A percentile compares a stretch with the other conserved stretches of the same genome.
These are phyloP conservation scores for Danionella cerebrum DNA, from an alignment of 2,113 vertebrate genomes.

Conservation along the genomic window DNA sequence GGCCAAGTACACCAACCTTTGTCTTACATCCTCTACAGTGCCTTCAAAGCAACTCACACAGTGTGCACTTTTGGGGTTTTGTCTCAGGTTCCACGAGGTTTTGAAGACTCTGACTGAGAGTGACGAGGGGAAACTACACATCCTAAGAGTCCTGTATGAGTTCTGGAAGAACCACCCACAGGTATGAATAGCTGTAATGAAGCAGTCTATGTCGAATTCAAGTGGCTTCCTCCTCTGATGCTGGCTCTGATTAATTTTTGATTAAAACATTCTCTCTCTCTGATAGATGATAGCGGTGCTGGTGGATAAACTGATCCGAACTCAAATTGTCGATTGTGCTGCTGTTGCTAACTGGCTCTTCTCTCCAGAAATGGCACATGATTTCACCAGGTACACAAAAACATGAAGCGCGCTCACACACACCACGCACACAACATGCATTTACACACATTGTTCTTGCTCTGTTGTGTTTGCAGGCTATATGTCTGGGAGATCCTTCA, in stretches of 20 bases:
- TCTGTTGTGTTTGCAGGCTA: conserved; percentile 62
- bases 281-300: conserved; percentile 87
- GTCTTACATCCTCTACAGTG: too few species aligned
- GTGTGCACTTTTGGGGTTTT: background rate
- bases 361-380: conserved; percentile 88
- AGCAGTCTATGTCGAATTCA: too few species aligned
- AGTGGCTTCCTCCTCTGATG: too few species aligned
- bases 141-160: conserved; percentile 88
- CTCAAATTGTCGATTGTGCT: conserved; percentile 94
- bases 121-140: conserved; percentile 93
- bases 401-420: background rate
- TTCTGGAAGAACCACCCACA: conserved; percentile 94
- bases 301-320: conserved; percentile 96
- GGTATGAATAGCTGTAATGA: too few species aligned
- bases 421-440: background rate
- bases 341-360: conserved; percentile 99
- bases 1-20: conserved; percentile 74
- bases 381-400: conserved; percentile 83
- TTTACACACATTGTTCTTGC: background rate
- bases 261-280: background rate
- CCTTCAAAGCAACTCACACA: too few species aligned
- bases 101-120: conserved; percentile 85
- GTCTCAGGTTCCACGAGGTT: conserved; percentile 91
- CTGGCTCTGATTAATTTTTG: too few species aligned
- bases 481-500: conserved; percentile 96